Base-by-base conservation (phyloP, 2,797 vertebrate species). In the Semaprochilodus insignis region DNA sequence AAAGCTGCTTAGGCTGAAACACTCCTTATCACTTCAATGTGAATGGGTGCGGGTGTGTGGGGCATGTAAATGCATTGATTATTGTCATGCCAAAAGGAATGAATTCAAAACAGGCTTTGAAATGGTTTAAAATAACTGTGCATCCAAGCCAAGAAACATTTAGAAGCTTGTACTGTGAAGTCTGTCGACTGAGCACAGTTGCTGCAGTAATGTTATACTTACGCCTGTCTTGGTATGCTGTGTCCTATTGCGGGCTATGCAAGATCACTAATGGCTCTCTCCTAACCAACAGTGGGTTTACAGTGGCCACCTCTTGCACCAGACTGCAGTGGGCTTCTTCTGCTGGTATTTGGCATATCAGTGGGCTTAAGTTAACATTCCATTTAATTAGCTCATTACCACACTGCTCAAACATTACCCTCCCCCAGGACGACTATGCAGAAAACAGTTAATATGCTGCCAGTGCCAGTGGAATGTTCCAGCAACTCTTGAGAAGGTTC, bases 321-420 rank as follows among this genome's bases (percentile, higher is more conserved):
- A 52, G 36, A 69, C 27, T 44, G 79, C 77, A 74, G 67, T 25
- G 62, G 67, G 77, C 48, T 62, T 36, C 31, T 85, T 36, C 31
- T 85, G 25, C 78, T 71, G 74, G 77, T 83, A 75, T 78, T 83
- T 77, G 69, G 73, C 75, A 72, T 78, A 83, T 86, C 81, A n/a
- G 54, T 73, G 71, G 65, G 82, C 23, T 81, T 78, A 80, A 83
- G 80, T 81, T 84, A 84, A 70, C 76, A 87, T 84, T 84, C 80
- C 77, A 75, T 84, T 87, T 81, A 87, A 71, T 81, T 83, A 79
- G 25, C 80, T 85, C 78, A 87, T 87, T 84, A 82, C 48, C 74
- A 65, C 62, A 60, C 70, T 59, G 78, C 63, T 70, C 74, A 85
- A 86, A 80, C 36, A 72, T 52, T 59, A 51, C 15, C 0, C 55